Conservation (phyloP, 2,113 vertebrate species). For the Puffinus mauretanicus region DNA sequence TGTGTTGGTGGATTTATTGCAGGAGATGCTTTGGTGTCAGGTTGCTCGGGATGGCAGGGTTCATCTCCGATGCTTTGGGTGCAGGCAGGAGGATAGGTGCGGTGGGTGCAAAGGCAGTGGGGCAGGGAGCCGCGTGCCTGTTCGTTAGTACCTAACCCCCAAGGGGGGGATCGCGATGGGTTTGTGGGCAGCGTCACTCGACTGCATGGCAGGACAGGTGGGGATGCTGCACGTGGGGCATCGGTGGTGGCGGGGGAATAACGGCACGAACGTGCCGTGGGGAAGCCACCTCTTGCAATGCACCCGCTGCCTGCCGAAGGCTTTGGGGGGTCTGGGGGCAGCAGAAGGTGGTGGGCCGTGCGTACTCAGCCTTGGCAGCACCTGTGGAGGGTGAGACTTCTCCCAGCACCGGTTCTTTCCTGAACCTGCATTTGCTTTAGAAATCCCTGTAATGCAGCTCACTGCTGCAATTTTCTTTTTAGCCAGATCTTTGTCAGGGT, state of each 20-base stretch:
- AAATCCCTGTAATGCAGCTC: neutral
- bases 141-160: neutral
- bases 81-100: neutral
- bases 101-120: neutral
- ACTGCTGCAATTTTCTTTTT: neutral
- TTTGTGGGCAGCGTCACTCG: neutral
- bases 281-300: neutral
- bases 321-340: neutral
- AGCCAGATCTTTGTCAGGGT: neutral
- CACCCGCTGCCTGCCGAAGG: neutral
- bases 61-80: accelerated
- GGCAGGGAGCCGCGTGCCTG: accelerated
- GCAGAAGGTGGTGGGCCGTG: neutral
- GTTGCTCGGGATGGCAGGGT: neutral
- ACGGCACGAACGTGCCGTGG: accelerated
- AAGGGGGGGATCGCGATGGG: accelerated
- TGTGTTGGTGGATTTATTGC: neutral
- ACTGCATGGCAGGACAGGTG: neutral
- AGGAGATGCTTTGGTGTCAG: neutral
- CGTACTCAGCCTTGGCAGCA: neutral
- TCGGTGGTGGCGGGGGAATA: neutral
- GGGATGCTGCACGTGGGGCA: accelerated
- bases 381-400: neutral
- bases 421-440: neutral
- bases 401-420: neutral